phyloP scores from a whole-genome alignment of 2,113 vertebrate species.

The Pampusana beccarii region DNA sequence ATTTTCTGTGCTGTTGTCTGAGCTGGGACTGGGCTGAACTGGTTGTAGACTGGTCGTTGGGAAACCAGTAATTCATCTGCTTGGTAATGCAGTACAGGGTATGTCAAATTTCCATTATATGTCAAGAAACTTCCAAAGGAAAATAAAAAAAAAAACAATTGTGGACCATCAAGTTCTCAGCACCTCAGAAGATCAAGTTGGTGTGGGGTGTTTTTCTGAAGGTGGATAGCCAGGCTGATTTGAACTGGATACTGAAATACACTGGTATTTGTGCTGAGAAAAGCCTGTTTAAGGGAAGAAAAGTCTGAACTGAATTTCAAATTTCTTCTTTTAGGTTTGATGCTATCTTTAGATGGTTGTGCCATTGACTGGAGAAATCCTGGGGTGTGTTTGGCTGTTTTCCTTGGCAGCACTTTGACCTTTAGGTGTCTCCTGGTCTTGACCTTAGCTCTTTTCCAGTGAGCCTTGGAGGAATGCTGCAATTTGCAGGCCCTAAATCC shows the following conservation, averaged over 20 bases:
- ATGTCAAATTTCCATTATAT: background rate
- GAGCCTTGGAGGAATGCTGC: background rate
- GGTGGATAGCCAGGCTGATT: background rate
- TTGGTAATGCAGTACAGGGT: background rate
- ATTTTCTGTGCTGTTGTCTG: background rate
- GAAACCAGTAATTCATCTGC: background rate
- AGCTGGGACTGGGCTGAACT: background rate
- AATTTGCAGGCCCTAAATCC: background rate
- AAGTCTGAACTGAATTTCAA: background rate
- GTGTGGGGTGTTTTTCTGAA: background rate
- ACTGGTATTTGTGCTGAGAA: background rate
- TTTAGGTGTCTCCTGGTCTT: background rate
- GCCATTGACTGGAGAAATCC: background rate
- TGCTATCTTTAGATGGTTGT: background rate
- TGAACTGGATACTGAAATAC: background rate
- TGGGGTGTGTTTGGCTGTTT: background rate
- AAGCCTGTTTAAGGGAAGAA: background rate
- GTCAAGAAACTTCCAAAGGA: background rate
- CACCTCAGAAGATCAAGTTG: background rate
- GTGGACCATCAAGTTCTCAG: background rate
- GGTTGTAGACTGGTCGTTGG: background rate
- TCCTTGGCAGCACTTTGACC: conserved; percentile 10
- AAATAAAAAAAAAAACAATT: background rate
- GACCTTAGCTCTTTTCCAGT: background rate
- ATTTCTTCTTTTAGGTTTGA: background rate